Base-by-base conservation (phyloP, 2,113 vertebrate genomes). In the Ellobius talpinus region DNA sequence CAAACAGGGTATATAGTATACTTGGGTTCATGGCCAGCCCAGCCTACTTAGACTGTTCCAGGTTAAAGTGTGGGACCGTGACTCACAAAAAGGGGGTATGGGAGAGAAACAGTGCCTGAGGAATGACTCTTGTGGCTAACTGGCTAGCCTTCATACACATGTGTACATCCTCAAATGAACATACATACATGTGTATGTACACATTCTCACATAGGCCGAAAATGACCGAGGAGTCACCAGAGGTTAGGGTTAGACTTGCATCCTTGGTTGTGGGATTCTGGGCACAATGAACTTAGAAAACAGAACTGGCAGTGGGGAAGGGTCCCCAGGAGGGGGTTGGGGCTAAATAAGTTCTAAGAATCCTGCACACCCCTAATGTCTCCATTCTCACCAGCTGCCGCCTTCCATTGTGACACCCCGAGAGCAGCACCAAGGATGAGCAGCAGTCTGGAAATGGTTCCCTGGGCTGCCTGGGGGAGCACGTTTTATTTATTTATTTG, bases 231-330 rank as follows among this genome's bases (percentile, higher is more conserved):
- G 45, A 47, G 26, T n/a, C 31, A 9, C 47, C 85, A 87, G 85
- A 87, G 33, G 33, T 52, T 12, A n/a, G 66, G 84, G 10, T 87
- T 68, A n/a, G 85, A 70, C 45, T 68, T 24, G 0, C 8, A 39
- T 39, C 12, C 1, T 9, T 70, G 55, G 58, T 52, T 36, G 7
- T 77, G 5, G 39, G 73, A 11, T 45, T 87, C 45, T 23, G 1
- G 52, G n/a, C 50, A 79, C 50, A 31, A n/a, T 11, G 19, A 50
- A n/a, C 33, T 4, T 52, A 29, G 84, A 19, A 58, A n/a, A 70
- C 78, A 65, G 52, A 52, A 24, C 14, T 0, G 1, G 70, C 6
- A 11, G 33, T 33, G 6, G 19, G 23, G 10, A 23, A n/a, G 3
- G 19, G 42, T 36, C 47, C 12, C 0, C 24, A 42, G 21, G 36